Evolutionary conservation across 53 echinoderm and acorn worm genomes (phyloP), one percentile per base, ranked within the genome.

Genomic region (Henricia sp.): DNA sequence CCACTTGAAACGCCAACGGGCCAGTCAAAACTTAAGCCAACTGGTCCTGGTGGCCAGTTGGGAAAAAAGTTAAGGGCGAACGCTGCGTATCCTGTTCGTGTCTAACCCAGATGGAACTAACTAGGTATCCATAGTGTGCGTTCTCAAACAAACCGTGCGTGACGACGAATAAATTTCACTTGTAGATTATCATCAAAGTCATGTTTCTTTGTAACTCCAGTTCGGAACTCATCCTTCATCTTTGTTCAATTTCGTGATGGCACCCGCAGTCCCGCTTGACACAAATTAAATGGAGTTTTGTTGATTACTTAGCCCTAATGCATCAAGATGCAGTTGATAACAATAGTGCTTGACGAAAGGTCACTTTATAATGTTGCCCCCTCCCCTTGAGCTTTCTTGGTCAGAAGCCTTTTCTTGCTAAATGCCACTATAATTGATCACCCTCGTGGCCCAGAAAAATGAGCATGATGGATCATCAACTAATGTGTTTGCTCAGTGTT

Each of bases 401-500:
- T 64, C 46, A 80, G 64, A 21, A 13, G 11, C 38, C 67, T 19
- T 26, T 12, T 19, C 4, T 24, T 37, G 23, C 23, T 54, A 23
- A 36, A 55, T 13, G 52, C 57, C 27, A n/a, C 27, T 41, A 59
- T 76, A 42, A 80, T 80, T 46, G 80, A 80, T 80, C 32, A 20
- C 65, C 33, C 48, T 48, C 14, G 29, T 64, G 80, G 80, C 80
- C 63, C 30, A 80, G 48, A 80, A 60, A 77, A 27, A 52, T n/a
- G 2, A 16, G 9, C 41, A 6, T 64, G 48, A 64, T 29, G 40
- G 63, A 30, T 63, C 63, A 46, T 64, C 48, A 44, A 46, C 80
- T 80, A 80, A 80, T 80, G 80, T 80, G 64, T 80, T 80, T 80
- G 80, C 80, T 80, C 50, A 65, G 50, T 64, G 30, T n/a, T 34